These are phyloP conservation scores for Delphinapterus leucas DNA, from an alignment of 2,113 vertebrate species.

Conservation along the genomic window DNA sequence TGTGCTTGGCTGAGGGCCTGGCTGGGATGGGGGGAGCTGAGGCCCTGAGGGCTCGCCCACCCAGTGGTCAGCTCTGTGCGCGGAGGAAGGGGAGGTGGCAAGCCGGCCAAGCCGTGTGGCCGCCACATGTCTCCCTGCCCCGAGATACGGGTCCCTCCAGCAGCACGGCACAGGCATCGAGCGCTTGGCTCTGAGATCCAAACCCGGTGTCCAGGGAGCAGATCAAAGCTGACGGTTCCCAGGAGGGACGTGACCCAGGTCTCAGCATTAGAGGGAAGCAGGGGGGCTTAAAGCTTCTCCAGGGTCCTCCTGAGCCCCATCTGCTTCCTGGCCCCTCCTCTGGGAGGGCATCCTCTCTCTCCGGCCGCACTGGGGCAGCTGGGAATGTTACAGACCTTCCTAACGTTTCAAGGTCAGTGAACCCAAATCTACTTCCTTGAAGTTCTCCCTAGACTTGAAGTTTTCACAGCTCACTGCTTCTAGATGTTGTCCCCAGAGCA, in stretches of 20 bases:
- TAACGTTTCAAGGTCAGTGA: no score
- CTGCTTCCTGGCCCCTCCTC: not conserved
- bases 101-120: fast-evolving
- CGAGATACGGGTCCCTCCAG: fast-evolving
- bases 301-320: not conserved
- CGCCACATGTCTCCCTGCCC: fast-evolving
- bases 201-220: not conserved
- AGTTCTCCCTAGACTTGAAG: no score
- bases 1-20: not conserved
- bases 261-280: not conserved
- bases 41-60: not conserved
- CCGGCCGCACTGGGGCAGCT: no score
- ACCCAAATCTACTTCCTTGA: no score
- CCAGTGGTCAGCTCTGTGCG: not conserved
- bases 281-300: no score
- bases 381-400: no score
- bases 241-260: not conserved
- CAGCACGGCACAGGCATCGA: not conserved
- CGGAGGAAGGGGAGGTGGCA: not conserved
- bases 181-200: no score
- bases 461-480: no score
- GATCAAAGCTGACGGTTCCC: not conserved
- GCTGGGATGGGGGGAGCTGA: not conserved
- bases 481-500: no score
- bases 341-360: no score